Conservation (phyloP, 1,140 invertebrate genomes). For the Whitmania pigra region DNA sequence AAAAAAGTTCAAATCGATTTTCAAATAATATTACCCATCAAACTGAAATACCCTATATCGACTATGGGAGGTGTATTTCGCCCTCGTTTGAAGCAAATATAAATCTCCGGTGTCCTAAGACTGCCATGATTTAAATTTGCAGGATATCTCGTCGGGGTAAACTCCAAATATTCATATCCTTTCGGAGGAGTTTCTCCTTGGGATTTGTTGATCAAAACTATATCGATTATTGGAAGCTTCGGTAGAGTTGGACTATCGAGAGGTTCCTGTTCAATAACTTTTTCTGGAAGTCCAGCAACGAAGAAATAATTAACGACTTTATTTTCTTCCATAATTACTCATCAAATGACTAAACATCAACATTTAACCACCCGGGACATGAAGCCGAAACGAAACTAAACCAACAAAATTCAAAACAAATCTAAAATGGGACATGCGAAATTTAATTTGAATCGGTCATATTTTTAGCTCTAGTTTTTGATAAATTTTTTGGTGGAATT, state of each 20-base stretch:
- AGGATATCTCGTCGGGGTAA: slow-evolving; percentile 61
- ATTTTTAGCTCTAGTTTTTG: no score
- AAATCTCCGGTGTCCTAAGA: slow-evolving; percentile 74
- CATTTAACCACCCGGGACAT: no score
- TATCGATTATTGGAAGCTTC: slow-evolving; percentile 79
- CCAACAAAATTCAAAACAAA: no score
- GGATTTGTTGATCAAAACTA: slow-evolving; percentile 73
- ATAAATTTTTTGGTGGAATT: no score
- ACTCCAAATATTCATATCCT: slow-evolving; percentile 63
- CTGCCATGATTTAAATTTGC: slow-evolving; percentile 91
- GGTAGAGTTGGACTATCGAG: slow-evolving; percentile 28
- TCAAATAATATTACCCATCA: no score
- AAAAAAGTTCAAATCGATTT: not conserved
- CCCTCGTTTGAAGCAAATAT: slow-evolving; percentile 71
- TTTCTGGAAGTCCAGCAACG: slow-evolving; percentile 71
- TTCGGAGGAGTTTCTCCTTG: slow-evolving; percentile 67
- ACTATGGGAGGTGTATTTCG: slow-evolving; percentile 80
- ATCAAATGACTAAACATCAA: no score
- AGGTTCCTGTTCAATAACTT: slow-evolving; percentile 43
- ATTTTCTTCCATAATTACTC: slow-evolving; percentile 28
- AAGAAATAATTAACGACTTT: slow-evolving; percentile 69
- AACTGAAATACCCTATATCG: slow-evolving; percentile 64
- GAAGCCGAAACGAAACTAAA: no score
- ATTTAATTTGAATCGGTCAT: no score
- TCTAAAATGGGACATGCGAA: no score